Base-by-base conservation (phyloP, 1,140 invertebrate species). In the Panonychus citri region DNA sequence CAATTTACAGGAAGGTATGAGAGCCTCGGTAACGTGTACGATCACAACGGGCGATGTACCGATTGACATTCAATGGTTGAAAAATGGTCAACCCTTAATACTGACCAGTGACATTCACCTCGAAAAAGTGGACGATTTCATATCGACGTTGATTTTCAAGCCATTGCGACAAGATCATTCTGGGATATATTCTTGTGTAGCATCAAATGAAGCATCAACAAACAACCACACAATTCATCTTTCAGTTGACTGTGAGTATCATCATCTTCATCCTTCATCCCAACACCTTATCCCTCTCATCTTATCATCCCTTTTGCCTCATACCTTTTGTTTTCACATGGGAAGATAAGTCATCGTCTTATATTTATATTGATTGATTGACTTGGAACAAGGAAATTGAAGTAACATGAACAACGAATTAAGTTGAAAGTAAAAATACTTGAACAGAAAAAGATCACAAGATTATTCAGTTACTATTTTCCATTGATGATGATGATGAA, bases 21-120 rank as follows among this genome's bases (percentile, higher is more conserved):
- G 83, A 67, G 82, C 83, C 48, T 77, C 82, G 62, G 79, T 83
- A 64, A 78, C 83, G 61, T 88, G 85, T 73, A 81, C 81, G 61
- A 81, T 87, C 61, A 82, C 80, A 69, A 77, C 78, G 63, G 81
- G 82, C 61, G 81, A 83, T 52, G 37, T 55, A n/a, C 64, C 64
- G 8, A 57, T 65, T 25, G 51, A 51, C 19, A 64, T 65, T 28
- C 19, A 49, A 28, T 65, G 64, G 64, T 46, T 59, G 24, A 65
- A 66, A 39, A 59, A 65, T 51, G 52, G 42, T 21, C 40, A 54
- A 25, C 43, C 43, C 12, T 24, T 56, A 19, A 30, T 27, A 15
- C 12, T 19, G 19, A 51, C 28, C 17, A 25, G 17, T 17, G 56
- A 34, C 30, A 28, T 57, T 42, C 21, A 30, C 40, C 10, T 57